Base-by-base conservation (phyloP, 2,888 invertebrate genomes). In the Tiliacea citrago region DNA sequence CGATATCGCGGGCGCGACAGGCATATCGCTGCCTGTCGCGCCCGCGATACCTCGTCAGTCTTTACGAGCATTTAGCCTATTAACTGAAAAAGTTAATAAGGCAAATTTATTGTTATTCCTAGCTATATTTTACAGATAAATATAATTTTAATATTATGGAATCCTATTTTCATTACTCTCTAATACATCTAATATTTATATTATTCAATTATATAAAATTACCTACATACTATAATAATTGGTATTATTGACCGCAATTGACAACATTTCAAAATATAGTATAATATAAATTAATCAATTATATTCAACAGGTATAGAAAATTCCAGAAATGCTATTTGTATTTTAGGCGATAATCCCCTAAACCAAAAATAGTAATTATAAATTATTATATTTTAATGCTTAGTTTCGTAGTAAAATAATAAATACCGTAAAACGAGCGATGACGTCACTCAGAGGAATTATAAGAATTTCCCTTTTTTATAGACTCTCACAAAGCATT, bases 81-180 rank as follows among this genome's bases (percentile, higher is more conserved):
- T 66, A 58, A 61, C 47, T 65, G 35, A 61, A 47, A n/a, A 51
- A 69, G 18, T 35, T 68, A 77, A 42, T 67, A 55, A 69, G 73
- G 67, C 81, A 53, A 35, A 65, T 39, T 47, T n/a, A 68, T 55
- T 75, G 39, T 47, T 68, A 42, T 67, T 57, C 1, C 12, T 60
- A 61, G 39, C 24, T 21, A 49, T 21, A 47, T n/a, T 55, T 57
- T 29, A 53, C 45, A 66, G 13, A 16, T 35, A 57, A 39, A 39
- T 73, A 49, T 9, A 18, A 58, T 35, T 45, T 70, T 35, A 42
- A 62, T 53, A 45, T 55, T 58, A 67, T 62, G 61, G 62, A 81
- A 69, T 69, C 29, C 10, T 45, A 9, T 63, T 49, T 55, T 62
- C 5, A 65, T 42, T 60, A 71, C 53, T 21, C 42, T 49, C 3